Evolutionary conservation across 2,888 invertebrate genomes (phyloP), one percentile per base, ranked within the genome.

Genomic region (Syritta pipiens): DNA sequence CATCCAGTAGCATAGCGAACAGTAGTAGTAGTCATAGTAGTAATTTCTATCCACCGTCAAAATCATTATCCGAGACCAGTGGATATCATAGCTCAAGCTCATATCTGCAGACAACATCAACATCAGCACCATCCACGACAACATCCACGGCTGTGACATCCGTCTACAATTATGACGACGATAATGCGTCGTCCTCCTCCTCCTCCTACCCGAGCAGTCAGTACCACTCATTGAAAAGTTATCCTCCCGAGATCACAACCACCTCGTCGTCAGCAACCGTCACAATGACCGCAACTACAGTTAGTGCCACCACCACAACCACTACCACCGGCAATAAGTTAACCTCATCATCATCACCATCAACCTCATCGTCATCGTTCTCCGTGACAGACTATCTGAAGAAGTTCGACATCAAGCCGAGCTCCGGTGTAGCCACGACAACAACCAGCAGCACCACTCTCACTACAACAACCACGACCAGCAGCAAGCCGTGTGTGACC

Each of bases 191-290:
- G 20, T 32, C 62, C 17, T n/a, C 62, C 49, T 12, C 28, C 6
- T 46, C n/a, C 48, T 67, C 65, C 59, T 71, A 62, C 72, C 60
- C 55, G 81, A 68, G 44, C 59, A 75, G 19, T 37, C 49, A 81
- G 35, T 81, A 81, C 57, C 68, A 69, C 51, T 74, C 69, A 69
- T 22, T 60, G 22, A 81, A 75, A 81, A 75, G 68, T 75, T 69
- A 55, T 68, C 55, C 68, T 60, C 49, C 65, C 69, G 76, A 72
- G 17, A 77, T 77, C 74, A 81, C 62, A 75, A 59, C 68, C 76
- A 77, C 81, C 49, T 35, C 67, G 6, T 35, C 67, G 6, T 60
- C 60, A 71, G 60, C 68, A 75, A 76, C 71, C 72, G 28, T 48
- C 49, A 67, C 68, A 9, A 19, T 55, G 62, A 63, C 59, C 48